Percentiles rank a stretch among this genome's conserved stretches.
These are phyloP conservation scores for Phrynosoma blainvillii DNA, from an alignment of 2,113 vertebrate species.

Conservation along the genomic window DNA sequence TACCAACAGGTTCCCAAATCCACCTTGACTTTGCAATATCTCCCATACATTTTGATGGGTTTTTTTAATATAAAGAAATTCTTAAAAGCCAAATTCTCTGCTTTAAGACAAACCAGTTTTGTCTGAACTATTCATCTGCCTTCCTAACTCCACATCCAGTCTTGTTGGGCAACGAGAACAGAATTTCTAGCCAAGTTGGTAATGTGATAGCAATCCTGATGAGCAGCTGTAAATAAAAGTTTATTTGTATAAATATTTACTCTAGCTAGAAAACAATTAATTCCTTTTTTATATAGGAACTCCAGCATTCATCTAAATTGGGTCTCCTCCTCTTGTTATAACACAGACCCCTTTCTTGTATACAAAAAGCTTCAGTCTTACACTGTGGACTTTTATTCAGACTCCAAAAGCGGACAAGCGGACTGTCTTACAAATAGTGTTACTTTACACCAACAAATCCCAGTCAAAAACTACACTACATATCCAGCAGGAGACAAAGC, in stretches of 20 bases:
- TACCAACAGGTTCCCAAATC: constrained; percentile 9
- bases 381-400: constrained; percentile 74
- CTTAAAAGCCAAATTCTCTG: constrained; percentile 52
- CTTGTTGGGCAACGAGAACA: constrained; percentile 69
- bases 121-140: constrained; percentile 66
- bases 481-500: constrained; percentile 19
- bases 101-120: constrained; percentile 70
- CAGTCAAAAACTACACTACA: constrained; percentile 56
- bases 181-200: constrained; percentile 74
- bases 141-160: constrained; percentile 54
- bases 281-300: constrained; percentile 67
- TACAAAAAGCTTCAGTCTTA: constrained; percentile 75
- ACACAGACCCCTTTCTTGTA: constrained; percentile 71
- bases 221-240: constrained; percentile 75
- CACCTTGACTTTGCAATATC: constrained; percentile 9
- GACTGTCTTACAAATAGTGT: constrained; percentile 68
- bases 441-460: constrained; percentile 62
- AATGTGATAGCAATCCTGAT: constrained; percentile 72
- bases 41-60: background rate
- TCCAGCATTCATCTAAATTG: constrained; percentile 72
- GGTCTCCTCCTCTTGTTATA: constrained; percentile 72
- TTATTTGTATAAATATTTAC: constrained; percentile 76
- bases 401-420: constrained; percentile 69
- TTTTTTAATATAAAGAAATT: constrained; percentile 38
- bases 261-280: constrained; percentile 65